Percentiles rank a stretch among this genome's conserved stretches.
phyloP scores from a whole-genome alignment of 2,797 vertebrate genomes.

The Paguma larvata region DNA sequence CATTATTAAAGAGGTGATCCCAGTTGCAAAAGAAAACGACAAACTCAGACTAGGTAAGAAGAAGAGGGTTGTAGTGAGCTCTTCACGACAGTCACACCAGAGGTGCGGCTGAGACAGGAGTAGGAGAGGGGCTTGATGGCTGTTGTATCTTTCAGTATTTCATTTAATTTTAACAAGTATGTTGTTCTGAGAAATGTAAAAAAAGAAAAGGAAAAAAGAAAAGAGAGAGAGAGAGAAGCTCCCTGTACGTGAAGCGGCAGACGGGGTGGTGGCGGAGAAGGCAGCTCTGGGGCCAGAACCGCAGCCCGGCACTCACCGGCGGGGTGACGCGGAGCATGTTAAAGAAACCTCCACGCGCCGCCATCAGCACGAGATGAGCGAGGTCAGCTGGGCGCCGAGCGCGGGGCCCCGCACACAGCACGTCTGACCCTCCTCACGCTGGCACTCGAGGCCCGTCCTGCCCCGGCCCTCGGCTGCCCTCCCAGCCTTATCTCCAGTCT shows the following conservation, averaged over 20 bases:
- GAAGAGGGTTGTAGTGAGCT: neutral
- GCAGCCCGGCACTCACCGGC: neutral
- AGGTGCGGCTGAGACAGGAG: neutral
- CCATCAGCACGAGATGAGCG: neutral
- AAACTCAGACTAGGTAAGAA: neutral
- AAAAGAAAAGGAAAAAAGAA: neutral
- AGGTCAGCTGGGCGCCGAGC: neutral
- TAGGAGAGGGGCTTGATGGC: neutral
- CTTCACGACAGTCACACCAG: neutral
- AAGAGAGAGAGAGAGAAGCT: neutral
- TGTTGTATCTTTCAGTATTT: neutral
- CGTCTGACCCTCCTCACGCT: neutral
- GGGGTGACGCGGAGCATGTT: neutral
- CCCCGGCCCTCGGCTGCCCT: conserved; percentile 12
- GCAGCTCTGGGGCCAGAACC: neutral
- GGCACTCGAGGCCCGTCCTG: neutral
- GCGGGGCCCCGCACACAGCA: neutral
- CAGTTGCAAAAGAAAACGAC: neutral
- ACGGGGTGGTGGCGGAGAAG: neutral
- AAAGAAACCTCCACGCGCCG: neutral
- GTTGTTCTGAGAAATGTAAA: neutral
- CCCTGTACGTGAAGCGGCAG: neutral
- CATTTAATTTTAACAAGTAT: conserved; percentile 8
- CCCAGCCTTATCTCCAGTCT: neutral
- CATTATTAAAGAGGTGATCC: neutral